Evolutionary conservation across 2,113 vertebrate genomes (phyloP), one percentile per base, ranked within the genome.

Genomic region (Oxyura jamaicensis): DNA sequence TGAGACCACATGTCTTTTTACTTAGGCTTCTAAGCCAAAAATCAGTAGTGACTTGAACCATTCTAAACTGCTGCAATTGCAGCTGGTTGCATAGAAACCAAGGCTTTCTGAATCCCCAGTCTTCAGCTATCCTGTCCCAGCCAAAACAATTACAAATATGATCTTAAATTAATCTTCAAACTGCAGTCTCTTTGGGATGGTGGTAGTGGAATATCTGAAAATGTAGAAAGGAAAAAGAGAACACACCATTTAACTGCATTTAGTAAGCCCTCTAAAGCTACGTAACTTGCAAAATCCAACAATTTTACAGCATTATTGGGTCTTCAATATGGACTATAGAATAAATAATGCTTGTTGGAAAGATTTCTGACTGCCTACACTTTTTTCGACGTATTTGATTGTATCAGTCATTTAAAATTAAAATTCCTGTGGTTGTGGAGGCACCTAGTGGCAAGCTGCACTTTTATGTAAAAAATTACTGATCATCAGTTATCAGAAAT

Each of bases 401-500:
- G 5, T 56, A 77, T 44, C 65, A n/a, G 29, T 18, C 83, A 83
- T 76, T 60, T 55, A 76, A 85, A 86, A 29, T 56, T 46, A 55
- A 29, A 35, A 35, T 92, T 93, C 44, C 41, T 88, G 72, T 90
- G 95, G 63, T 86, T 94, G 72, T 86, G 94, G n/a, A 77, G 95
- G 91, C 97, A 98, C 88, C 98, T 98, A 97, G 97, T 95, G 98
- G 95, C 41, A 10, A 79, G 16, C 10, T 42, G 42, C 31, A 55
- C 17, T 22, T 53, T 91, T 77, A 25, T 42, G 1, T 2, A 39
- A 17, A 60, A 77, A 78, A 22, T 15, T 77, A 7, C 3, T 48
- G 25, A 48, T 66, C 0, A 0, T 28, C 46, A 72, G 3, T 77
- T 68, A 77, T 21, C n/a, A 65, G 58, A 86, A 74, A n/a, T n/a